phyloP scores from a whole-genome alignment of 2,797 vertebrate genomes.

The Cephalopachus bancanus region DNA sequence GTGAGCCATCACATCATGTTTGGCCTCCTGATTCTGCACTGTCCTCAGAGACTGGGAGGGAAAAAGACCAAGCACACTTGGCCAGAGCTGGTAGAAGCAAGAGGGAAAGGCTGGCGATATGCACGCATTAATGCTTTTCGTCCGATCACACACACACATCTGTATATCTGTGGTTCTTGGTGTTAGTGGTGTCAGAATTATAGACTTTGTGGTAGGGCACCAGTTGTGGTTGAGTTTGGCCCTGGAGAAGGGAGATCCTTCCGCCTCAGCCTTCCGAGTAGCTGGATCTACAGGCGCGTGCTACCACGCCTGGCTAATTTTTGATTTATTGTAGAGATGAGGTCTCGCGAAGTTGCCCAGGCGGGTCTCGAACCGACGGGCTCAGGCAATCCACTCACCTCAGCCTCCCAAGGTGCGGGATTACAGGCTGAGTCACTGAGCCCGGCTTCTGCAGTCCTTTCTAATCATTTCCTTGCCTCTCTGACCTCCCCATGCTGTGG shows the following conservation, averaged over 20 bases:
- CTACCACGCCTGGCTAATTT: too few relatives aligned
- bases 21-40: not conserved
- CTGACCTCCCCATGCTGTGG: not conserved
- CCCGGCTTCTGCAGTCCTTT: not conserved
- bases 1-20: too few relatives aligned
- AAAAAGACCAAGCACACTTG: not conserved
- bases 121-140: not conserved
- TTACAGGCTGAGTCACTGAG: too few relatives aligned
- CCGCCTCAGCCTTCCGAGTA: too few relatives aligned
- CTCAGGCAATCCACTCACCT: too few relatives aligned
- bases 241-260: not conserved
- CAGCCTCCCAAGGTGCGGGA: too few relatives aligned
- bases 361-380: too few relatives aligned
- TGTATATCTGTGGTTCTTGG: not conserved
- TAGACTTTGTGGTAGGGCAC: not conserved
- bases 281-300: too few relatives aligned
- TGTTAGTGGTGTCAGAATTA: not conserved
- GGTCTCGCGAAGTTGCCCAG: too few relatives aligned
- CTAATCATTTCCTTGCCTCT: not conserved
- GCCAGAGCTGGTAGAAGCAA: not conserved
- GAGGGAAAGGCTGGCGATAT: not conserved
- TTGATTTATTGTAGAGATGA: too few relatives aligned
- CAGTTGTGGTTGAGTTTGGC: not conserved
- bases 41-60: not conserved
- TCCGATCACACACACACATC: not conserved